These are phyloP conservation scores for Aphis gossypii DNA, from an alignment of 1,140 invertebrate genomes.

Conservation along the genomic window DNA sequence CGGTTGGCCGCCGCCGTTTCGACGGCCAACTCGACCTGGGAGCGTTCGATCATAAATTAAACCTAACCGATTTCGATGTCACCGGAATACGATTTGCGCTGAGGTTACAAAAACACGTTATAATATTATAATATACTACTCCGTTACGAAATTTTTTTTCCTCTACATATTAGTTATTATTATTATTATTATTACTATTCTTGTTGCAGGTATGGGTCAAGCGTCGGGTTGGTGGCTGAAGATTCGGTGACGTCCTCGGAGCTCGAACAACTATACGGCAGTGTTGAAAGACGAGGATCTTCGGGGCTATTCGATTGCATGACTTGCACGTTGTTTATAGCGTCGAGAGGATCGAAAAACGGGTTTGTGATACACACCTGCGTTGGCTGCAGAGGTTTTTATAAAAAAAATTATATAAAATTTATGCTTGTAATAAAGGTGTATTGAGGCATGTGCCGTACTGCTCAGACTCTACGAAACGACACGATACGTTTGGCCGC, in stretches of 20 bases:
- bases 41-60: background rate
- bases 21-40: background rate
- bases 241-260: background rate
- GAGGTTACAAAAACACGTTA: constrained; percentile 34
- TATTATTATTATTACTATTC: background rate
- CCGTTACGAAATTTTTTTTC: background rate
- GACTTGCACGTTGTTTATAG: constrained; percentile 38
- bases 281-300: background rate
- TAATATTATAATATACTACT: background rate
- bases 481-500: background rate
- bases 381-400: background rate
- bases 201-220: constrained; percentile 40
- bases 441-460: constrained; percentile 8
- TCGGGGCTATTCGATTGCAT: background rate
- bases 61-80: background rate
- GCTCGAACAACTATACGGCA: constrained; percentile 4
- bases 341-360: constrained; percentile 6
- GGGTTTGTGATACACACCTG: background rate
- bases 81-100: constrained; percentile 39
- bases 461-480: constrained; percentile 5
- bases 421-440: background rate
- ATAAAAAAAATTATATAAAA: background rate
- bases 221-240: background rate
- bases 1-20: constrained; percentile 7
- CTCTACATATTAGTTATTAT: background rate